Evolutionary conservation across 2,113 vertebrate genomes (phyloP).

Genomic region (Mandrillus leucophaeus): DNA sequence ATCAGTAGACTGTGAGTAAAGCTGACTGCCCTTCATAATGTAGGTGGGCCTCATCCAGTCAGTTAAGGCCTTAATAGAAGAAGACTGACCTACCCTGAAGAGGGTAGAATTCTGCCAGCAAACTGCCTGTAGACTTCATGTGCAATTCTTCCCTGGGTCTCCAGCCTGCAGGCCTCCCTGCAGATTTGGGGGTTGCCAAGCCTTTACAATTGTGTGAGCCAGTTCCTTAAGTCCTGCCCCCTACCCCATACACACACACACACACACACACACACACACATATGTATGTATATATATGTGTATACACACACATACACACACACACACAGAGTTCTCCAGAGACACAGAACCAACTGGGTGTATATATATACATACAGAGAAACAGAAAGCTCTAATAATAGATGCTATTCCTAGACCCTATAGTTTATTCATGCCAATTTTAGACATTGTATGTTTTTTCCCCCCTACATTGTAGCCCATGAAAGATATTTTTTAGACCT

Average conservation of each 20-base stretch:
- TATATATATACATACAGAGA: too few relatives aligned
- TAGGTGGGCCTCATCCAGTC: not conserved
- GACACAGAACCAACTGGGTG: too few relatives aligned
- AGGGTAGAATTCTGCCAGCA: not conserved
- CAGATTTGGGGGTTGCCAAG: not conserved
- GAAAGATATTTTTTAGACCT: not conserved
- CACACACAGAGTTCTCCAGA: too few relatives aligned
- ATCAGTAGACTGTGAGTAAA: not conserved
- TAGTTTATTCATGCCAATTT: not conserved
- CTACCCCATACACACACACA: not conserved
- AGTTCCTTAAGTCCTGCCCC: not conserved
- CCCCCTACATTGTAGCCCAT: not conserved
- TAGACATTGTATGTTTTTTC: not conserved
- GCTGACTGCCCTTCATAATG: not conserved
- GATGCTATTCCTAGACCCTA: not conserved
- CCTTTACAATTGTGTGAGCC: not conserved
- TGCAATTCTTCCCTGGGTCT: not conserved
- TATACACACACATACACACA: not conserved
- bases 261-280: too few relatives aligned
- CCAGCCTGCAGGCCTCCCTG: not conserved
- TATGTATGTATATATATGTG: not conserved
- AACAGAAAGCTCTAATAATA: not conserved
- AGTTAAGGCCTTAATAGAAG: not conserved
- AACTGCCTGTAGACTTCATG: not conserved
- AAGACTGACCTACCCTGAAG: not conserved